phyloP scores from a whole-genome alignment of 2,113 vertebrate genomes.

The Bubalus kerabau region DNA sequence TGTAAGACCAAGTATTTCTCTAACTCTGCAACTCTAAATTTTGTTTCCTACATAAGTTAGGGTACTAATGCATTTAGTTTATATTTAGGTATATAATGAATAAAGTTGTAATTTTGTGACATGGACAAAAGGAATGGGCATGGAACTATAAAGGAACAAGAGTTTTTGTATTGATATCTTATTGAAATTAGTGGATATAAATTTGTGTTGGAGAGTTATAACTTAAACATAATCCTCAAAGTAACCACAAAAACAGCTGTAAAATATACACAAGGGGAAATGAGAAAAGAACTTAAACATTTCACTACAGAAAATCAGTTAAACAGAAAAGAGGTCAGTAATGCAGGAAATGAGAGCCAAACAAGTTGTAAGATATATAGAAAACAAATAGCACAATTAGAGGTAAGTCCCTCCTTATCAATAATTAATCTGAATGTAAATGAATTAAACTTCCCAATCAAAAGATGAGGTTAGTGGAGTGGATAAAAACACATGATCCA shows the following conservation, averaged over 20 bases:
- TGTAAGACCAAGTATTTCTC: not conserved
- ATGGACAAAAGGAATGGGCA: not conserved
- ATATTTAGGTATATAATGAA: not conserved
- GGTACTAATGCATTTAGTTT: not conserved
- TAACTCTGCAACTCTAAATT: not conserved
- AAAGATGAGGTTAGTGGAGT: not conserved
- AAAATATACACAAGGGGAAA: not conserved
- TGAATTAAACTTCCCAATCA: not conserved
- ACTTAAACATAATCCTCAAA: not conserved
- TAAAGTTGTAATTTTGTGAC: not conserved
- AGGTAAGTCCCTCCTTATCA: not conserved
- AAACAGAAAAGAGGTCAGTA: not conserved
- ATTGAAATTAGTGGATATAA: not conserved
- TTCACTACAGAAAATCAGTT: not conserved
- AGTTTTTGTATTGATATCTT: not conserved
- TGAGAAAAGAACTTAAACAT: not conserved
- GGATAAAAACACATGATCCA: not conserved
- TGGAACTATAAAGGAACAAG: not conserved
- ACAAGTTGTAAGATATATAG: not conserved
- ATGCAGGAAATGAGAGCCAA: not conserved
- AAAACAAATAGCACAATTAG: not conserved
- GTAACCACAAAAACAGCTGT: not conserved
- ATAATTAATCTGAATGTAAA: not conserved
- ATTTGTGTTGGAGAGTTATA: not conserved
- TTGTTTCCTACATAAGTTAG: not conserved